Evolutionary conservation across 2,888 invertebrate genomes (phyloP), one percentile per base, ranked within the genome.

Genomic region (Chloroclysta siterata): DNA sequence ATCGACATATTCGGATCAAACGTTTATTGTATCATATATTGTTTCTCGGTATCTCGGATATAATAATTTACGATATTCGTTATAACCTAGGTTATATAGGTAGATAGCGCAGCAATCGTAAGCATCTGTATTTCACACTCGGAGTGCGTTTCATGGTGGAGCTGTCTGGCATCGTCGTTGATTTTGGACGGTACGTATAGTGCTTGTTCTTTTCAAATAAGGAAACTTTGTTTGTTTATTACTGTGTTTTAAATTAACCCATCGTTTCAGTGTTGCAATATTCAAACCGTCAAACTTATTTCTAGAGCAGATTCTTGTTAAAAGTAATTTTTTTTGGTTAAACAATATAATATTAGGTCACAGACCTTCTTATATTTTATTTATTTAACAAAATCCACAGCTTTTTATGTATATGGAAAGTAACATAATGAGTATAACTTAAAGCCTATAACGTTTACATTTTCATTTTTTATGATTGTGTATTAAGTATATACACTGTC

Each of bases 1-100:
- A 76, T 77, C 82, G 73, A 75, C 74, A 71, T 74, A 70, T 59
- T 72, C 70, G 74, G 72, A 82, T 80, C 77, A 78, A 77, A 79
- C 76, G 74, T 77, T 79, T 77, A 78, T 74, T 74, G 77, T 74
- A 77, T 65, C 59, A 53, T 76, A 79, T 72, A 75, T 79, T 77
- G 66, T 71, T 72, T 63, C 60, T 60, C 60, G 60, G 65, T 74
- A 80, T 75, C 73, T 69, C 63, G 66, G 64, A 78, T 77, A 53
- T 80, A 75, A 76, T 79, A 75, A 76, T 79, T 80, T 77, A 75
- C 68, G 69, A 79, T 73, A 63, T 65, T 65, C 47, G 47, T 53
- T 61, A 61, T 28, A 46, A 8, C 7, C 50, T 63, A 17, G 52
- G 52, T 39, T 39, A 39, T 11, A 8, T 77, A 77, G 73, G 36